A percentile compares a stretch with the other conserved stretches of the same genome.
These are phyloP conservation scores for Mythimna lalbum DNA, from an alignment of 2,888 invertebrate species.

Conservation along the genomic window DNA sequence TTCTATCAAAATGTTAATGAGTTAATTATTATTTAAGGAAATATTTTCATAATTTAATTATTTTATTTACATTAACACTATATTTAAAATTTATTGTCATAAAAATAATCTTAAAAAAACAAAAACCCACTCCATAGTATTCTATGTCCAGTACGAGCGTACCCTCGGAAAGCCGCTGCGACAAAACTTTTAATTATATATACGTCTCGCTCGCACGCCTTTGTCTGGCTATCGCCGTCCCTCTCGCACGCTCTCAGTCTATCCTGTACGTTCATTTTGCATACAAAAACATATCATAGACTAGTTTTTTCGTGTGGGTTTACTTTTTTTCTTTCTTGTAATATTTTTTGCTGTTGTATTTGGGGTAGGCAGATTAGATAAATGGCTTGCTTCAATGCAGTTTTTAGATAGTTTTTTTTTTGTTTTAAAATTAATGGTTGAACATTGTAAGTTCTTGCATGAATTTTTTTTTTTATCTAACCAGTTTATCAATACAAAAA, in stretches of 20 bases:
- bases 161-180: slow-evolving; percentile 88
- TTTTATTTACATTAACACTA: too few relatives aligned
- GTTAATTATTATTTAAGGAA: too few relatives aligned
- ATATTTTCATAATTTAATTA: too few relatives aligned
- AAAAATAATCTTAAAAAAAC: not conserved
- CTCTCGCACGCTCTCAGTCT: slow-evolving; percentile 49
- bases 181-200: slow-evolving; percentile 90
- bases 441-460: not conserved
- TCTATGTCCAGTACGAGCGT: slow-evolving; percentile 74
- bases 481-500: too few relatives aligned
- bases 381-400: slow-evolving; percentile 8
- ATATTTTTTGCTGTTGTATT: slow-evolving; percentile 44
- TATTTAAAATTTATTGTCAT: not conserved
- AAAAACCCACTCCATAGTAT: slow-evolving; percentile 62
- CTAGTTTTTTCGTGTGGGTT: slow-evolving; percentile 51
- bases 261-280: slow-evolving; percentile 69
- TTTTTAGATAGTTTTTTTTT: not conserved
- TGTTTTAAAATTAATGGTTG: not conserved
- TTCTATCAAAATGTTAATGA: too few relatives aligned
- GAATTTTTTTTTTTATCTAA: too few relatives aligned
- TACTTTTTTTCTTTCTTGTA: slow-evolving; percentile 39
- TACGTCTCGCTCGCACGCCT: slow-evolving; percentile 73
- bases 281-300: slow-evolving; percentile 59
- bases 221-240: slow-evolving; percentile 56
- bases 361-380: slow-evolving; percentile 22